Conservation (phyloP, 2,113 vertebrate species). For the Podilymbus podiceps region DNA sequence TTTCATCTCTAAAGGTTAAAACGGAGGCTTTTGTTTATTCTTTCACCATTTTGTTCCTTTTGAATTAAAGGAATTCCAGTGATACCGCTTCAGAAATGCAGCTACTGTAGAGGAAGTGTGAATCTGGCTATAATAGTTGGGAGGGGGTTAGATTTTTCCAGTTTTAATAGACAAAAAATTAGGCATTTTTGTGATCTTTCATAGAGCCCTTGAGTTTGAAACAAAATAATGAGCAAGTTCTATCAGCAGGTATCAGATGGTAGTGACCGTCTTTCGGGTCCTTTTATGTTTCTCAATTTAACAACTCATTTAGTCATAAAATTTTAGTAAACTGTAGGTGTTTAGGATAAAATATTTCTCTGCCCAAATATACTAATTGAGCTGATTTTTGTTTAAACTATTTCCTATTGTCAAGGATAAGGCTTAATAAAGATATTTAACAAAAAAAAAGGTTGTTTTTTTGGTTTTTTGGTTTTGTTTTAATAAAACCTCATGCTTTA, state of each 20-base stretch:
- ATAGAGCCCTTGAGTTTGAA: neutral
- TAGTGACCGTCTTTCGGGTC: neutral
- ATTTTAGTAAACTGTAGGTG: neutral
- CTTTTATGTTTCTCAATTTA: neutral
- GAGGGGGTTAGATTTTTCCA: neutral
- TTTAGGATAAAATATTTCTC: neutral
- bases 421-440: neutral
- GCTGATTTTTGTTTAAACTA: neutral
- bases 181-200: neutral
- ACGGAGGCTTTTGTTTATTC: constrained; percentile 28
- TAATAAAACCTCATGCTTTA: neutral
- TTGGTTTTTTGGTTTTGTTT: neutral
- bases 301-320: neutral
- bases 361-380: neutral
- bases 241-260: neutral
- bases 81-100: neutral
- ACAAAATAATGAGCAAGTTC: neutral
- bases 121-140: neutral
- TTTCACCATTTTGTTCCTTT: neutral
- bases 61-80: constrained; percentile 15
- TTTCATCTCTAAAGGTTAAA: neutral
- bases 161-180: neutral
- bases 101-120: neutral
- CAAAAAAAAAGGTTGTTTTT: too few relatives aligned
- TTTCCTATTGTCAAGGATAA: neutral